phyloP scores from a whole-genome alignment of 1,140 invertebrate species.

The Heterodera schachtii region DNA sequence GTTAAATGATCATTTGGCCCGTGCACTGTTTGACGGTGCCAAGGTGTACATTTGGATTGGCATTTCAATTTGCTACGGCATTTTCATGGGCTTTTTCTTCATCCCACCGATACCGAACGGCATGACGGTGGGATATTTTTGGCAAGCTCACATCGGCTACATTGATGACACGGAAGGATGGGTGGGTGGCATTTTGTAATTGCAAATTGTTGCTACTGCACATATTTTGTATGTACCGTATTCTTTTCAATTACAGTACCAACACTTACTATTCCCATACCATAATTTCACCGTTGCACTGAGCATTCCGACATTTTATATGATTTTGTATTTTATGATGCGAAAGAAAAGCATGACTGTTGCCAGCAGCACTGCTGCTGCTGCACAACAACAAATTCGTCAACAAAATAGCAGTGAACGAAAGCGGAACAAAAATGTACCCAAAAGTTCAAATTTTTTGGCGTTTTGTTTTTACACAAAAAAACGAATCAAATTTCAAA shows the following conservation, averaged over 20 bases:
- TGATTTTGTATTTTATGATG: conserved; percentile 25
- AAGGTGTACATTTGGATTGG: conserved; percentile 24
- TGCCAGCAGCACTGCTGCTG: neutral
- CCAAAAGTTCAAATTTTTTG: neutral
- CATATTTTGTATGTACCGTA: neutral
- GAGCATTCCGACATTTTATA: conserved; percentile 23
- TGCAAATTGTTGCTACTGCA: too few relatives aligned
- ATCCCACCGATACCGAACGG: conserved; percentile 23
- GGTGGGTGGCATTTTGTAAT: neutral
- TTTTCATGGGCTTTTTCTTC: conserved; percentile 28
- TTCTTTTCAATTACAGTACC: conserved; percentile 9
- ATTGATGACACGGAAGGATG: conserved; percentile 25
- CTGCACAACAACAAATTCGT: neutral
- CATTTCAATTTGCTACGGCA: conserved; percentile 17
- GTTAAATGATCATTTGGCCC: neutral
- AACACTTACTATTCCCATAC: conserved; percentile 15
- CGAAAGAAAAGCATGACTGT: conserved; percentile 13
- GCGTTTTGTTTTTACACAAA: neutral
- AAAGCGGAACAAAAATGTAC: conserved; percentile 9
- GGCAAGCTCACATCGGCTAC: conserved; percentile 35
- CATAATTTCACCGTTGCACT: conserved; percentile 20
- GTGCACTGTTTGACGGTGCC: conserved; percentile 20
- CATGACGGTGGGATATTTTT: conserved; percentile 27
- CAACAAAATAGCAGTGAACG: neutral
- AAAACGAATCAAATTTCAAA: neutral